These are phyloP conservation scores for Polydesmus complanatus DNA, from an alignment of 2,888 invertebrate species.

Conservation along the genomic window DNA sequence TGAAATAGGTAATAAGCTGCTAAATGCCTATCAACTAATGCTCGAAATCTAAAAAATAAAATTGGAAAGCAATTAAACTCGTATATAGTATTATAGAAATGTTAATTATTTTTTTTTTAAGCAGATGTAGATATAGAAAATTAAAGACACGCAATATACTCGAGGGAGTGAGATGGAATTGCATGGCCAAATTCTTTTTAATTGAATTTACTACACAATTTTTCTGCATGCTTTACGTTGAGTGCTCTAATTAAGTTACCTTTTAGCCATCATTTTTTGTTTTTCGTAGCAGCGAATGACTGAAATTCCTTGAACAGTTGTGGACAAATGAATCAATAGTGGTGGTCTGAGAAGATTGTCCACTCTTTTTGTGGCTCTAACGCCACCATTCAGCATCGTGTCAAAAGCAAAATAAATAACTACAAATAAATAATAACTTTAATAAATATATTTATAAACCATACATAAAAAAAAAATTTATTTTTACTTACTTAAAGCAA, in stretches of 20 bases:
- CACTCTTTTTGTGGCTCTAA: constrained; percentile 32
- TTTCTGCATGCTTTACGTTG: neutral
- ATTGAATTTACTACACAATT: constrained; percentile 15
- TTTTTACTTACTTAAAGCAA: constrained; percentile 14
- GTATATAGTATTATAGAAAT: too few relatives aligned
- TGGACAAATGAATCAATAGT: constrained; percentile 38
- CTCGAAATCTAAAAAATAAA: constrained; percentile 30
- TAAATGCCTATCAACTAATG: constrained; percentile 33
- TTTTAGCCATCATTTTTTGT: constrained; percentile 30
- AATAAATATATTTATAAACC: too few relatives aligned
- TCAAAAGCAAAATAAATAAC: constrained; percentile 11
- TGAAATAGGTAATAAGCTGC: constrained; percentile 35
- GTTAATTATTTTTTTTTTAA: too few relatives aligned
- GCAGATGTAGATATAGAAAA: too few relatives aligned
- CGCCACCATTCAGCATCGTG: constrained; percentile 24
- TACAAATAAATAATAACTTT: neutral
- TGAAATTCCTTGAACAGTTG: constrained; percentile 38
- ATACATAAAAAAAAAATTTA: neutral
- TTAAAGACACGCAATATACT: too few relatives aligned
- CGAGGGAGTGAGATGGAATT: neutral
- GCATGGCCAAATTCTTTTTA: neutral
- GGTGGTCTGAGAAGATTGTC: constrained; percentile 40
- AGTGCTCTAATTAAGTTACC: constrained; percentile 22
- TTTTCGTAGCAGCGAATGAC: constrained; percentile 38
- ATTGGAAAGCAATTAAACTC: neutral